These are phyloP conservation scores for Thereva nobilitata DNA, from an alignment of 2,888 invertebrate species.

Conservation along the genomic window DNA sequence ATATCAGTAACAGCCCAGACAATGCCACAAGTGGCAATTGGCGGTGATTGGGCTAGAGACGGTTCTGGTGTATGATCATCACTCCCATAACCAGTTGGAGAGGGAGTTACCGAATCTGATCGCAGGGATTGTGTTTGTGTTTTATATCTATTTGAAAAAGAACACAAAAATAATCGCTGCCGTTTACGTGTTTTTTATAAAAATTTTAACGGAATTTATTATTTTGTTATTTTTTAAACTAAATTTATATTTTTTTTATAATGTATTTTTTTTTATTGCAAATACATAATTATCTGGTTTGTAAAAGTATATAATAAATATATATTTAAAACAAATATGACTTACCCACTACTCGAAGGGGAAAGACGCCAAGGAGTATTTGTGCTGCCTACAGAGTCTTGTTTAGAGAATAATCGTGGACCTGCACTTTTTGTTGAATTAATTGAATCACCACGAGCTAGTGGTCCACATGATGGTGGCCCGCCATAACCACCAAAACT, in stretches of 20 bases:
- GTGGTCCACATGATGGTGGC: constrained; percentile 60
- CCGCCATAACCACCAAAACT: constrained; percentile 85
- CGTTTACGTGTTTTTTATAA: constrained; percentile 21
- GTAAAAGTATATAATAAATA: neutral
- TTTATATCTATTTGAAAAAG: constrained; percentile 53
- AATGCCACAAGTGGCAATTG: constrained; percentile 56
- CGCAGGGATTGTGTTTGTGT: constrained; percentile 59
- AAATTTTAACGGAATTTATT: constrained; percentile 5
- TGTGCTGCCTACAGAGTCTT: constrained; percentile 59
- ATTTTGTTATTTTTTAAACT: constrained; percentile 15
- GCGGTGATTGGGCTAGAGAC: constrained; percentile 49
- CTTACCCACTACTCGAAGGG: constrained; percentile 59
- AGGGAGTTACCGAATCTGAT: constrained; percentile 78
- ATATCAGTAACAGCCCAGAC: constrained; percentile 90
- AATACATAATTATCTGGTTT: neutral
- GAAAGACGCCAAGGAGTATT: constrained; percentile 57
- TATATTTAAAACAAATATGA: constrained; percentile 35
- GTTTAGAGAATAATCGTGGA: constrained; percentile 71
- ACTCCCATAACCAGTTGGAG: constrained; percentile 67
- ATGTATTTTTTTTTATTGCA: constrained; percentile 4
- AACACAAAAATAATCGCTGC: constrained; percentile 40
- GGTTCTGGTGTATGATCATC: constrained; percentile 57
- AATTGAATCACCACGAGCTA: constrained; percentile 67
- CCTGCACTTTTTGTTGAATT: constrained; percentile 68
- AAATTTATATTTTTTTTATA: constrained; percentile 2